Base-by-base conservation (phyloP, 2,888 invertebrate species). In the Ommatoiulus sabulosus region DNA sequence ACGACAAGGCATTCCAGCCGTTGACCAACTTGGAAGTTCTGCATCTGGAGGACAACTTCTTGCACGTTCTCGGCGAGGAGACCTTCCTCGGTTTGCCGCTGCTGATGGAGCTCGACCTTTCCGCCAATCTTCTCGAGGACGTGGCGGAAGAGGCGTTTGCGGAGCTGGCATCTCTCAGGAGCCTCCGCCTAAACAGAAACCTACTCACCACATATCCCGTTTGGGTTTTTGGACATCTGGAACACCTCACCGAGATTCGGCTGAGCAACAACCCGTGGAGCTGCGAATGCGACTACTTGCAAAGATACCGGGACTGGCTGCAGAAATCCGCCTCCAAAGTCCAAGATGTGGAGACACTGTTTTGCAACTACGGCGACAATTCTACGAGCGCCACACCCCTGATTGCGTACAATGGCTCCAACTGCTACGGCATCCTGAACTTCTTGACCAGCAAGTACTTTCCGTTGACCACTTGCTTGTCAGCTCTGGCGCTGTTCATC, bases 301-400 rank as follows among this genome's bases (percentile, higher is more conserved):
- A 95, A 92, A 94, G 94, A 92, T 95, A 96, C 91, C 95, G 95
- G 90, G 96, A 96, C 92, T 97, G 96, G 96, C 94, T 96, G 90
- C 94, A 95, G 90, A 94, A 44, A 15, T 87, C 52, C 7, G 44
- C 87, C 17, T n/a, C 46, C 87, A 87, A 20, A 87, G 52, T 87
- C 87, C 24, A 35, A 5, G 52, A 85, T n/a, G 85, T 85, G 44
- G 7, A 87, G 17, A 46, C 46, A 4, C n/a, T 87, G 87, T 46
- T 48, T 43, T 52, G 52, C 48, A 44, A 52, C 35, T 48, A 87
- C 48, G 63, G 63, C 5, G 44, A 87, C 95, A 91, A 94, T 95
- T 87, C 95, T 94, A 90, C 94, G 95, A 17, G 43, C 88, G 92
- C 92, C 89, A 95, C 96, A 88, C 93, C 85, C 15, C 44, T 85